Evolutionary conservation across 2,797 vertebrate species (phyloP).

Genomic region (Brachymystax lenok): DNA sequence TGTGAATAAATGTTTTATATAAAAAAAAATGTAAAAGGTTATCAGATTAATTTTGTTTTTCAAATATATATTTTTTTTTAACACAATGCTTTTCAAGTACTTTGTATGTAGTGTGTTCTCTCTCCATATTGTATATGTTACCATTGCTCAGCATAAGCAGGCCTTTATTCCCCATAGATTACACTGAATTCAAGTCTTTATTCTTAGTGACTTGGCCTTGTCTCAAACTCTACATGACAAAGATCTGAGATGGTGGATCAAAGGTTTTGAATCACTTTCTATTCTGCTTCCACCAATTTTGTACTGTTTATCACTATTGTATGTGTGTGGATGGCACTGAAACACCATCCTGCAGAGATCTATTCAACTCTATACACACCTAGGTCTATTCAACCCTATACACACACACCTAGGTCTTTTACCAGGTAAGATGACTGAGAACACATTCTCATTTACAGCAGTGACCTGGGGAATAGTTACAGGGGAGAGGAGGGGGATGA

Average conservation of each 20-base stretch:
- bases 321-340: constrained; percentile 13
- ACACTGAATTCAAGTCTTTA: background rate
- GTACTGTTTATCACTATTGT: constrained; percentile 6
- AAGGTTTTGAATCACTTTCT: background rate
- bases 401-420: too few species aligned
- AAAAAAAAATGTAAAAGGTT: constrained; percentile 47
- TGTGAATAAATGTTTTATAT: constrained; percentile 65
- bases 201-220: background rate
- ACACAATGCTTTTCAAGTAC: background rate
- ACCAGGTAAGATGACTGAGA: too few species aligned
- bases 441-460: too few species aligned
- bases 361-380: background rate
- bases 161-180: background rate
- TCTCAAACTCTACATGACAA: background rate
- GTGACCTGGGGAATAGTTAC: too few species aligned
- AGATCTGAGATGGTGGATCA: background rate
- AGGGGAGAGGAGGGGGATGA: too few species aligned
- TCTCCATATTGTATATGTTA: background rate
- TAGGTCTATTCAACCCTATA: too few species aligned
- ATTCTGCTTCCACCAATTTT: background rate
- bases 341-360: constrained; percentile 22
- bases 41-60: background rate
- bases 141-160: background rate
- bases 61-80: background rate
- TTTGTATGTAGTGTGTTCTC: background rate